phyloP scores from a whole-genome alignment of 1,140 invertebrate genomes.

The Bombus pascuorum region DNA sequence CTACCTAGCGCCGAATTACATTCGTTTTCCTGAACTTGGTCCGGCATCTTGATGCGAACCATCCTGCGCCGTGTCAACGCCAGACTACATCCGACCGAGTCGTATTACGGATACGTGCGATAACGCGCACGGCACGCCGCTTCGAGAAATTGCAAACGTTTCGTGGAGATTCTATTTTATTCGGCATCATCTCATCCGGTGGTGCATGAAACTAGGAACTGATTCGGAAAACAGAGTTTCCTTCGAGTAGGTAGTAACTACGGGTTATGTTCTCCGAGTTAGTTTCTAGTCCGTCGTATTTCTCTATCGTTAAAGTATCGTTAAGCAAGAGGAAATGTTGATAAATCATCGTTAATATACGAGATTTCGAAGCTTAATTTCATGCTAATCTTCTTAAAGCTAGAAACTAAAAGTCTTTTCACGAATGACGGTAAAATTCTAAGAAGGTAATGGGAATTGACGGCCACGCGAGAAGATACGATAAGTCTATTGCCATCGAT shows the following conservation, averaged over 20 bases:
- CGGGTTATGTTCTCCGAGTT: too few species aligned
- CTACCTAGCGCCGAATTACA: constrained; percentile 9
- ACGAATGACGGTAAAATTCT: not conserved
- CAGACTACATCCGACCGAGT: not conserved
- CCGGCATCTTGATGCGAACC: constrained; percentile 16
- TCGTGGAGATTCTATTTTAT: not conserved
- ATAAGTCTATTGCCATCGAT: not conserved
- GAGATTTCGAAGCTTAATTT: too few species aligned
- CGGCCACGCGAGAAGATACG: too few species aligned
- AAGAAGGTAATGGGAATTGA: too few species aligned
- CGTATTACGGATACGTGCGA: constrained; percentile 14
- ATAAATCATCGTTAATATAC: too few species aligned
- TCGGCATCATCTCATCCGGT: too few species aligned
- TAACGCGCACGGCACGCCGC: not conserved
- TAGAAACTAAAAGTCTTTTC: not conserved
- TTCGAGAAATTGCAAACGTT: not conserved
- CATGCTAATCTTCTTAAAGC: not conserved
- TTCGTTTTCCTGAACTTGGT: constrained; percentile 13
- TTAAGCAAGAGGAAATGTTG: too few species aligned
- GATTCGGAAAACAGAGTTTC: not conserved
- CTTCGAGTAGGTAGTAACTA: too few species aligned
- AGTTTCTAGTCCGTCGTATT: too few species aligned
- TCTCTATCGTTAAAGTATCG: too few species aligned
- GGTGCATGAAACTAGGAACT: not conserved
- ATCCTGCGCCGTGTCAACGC: not conserved